phyloP scores from a whole-genome alignment of 2,797 vertebrate genomes.

The Hyperoplus immaculatus region DNA sequence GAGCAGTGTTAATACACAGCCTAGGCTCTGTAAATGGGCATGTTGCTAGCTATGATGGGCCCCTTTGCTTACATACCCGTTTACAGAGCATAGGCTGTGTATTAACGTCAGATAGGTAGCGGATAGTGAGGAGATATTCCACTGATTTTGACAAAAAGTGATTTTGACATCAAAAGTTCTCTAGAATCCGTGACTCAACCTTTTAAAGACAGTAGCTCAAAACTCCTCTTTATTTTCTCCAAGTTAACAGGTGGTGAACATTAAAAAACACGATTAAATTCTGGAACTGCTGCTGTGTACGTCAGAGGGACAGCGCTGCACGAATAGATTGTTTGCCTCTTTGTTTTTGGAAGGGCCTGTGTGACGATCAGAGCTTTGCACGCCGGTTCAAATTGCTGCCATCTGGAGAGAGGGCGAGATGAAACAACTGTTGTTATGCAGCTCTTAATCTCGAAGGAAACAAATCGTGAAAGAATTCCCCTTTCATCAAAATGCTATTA shows the following conservation, averaged over 20 bases:
- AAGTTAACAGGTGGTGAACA: slow-evolving; percentile 23
- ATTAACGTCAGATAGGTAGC: too few species aligned
- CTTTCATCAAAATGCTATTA: slow-evolving; percentile 27
- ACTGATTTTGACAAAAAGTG: too few species aligned
- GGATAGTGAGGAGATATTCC: too few species aligned
- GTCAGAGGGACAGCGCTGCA: slow-evolving; percentile 2
- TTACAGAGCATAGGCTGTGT: too few species aligned
- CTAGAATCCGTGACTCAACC: too few species aligned
- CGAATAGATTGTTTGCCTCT: background rate
- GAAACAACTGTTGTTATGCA: slow-evolving; percentile 59
- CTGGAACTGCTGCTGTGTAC: slow-evolving; percentile 19
- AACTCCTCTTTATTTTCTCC: background rate
- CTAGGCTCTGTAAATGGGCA: too few species aligned
- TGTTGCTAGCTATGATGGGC: too few species aligned
- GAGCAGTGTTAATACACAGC: too few species aligned
- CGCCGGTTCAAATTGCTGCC: slow-evolving; percentile 71
- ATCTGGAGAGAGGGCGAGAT: slow-evolving; percentile 69
- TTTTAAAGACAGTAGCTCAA: slow-evolving; percentile 9
- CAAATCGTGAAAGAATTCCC: slow-evolving; percentile 58
- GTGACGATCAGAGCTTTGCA: slow-evolving; percentile 59
- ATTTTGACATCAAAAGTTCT: too few species aligned
- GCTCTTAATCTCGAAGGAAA: slow-evolving; percentile 63
- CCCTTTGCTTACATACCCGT: too few species aligned
- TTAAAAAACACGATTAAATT: background rate
- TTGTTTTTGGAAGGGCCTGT: slow-evolving; percentile 40